phyloP scores from a whole-genome alignment of 2,797 vertebrate species.

The Galago senegalensis region DNA sequence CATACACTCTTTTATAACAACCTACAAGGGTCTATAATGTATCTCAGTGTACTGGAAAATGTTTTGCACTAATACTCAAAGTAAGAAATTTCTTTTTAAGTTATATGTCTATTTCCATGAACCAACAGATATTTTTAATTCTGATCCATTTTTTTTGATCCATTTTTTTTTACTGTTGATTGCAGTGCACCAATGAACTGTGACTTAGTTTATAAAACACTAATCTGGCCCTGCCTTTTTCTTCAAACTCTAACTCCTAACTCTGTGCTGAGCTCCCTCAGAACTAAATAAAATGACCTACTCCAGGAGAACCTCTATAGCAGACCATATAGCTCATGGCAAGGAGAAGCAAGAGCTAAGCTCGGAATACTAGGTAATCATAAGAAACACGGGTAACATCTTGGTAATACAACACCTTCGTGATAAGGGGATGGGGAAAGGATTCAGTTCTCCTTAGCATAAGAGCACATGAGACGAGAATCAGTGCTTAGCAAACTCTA shows the following conservation, averaged over 20 bases:
- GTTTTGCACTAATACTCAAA: not conserved
- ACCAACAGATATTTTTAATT: not conserved
- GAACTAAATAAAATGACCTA: not conserved
- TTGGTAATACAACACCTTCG: too few relatives aligned
- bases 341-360: too few relatives aligned
- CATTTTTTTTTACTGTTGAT: not conserved
- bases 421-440: too few relatives aligned
- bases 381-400: too few relatives aligned
- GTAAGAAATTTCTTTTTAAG: slow-evolving; percentile 48
- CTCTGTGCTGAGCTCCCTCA: not conserved
- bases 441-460: too few relatives aligned
- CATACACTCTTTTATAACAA: not conserved
- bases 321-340: too few relatives aligned
- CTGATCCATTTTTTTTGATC: not conserved
- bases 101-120: not conserved
- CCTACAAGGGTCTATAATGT: not conserved
- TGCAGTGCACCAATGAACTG: not conserved
- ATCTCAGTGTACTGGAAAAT: not conserved
- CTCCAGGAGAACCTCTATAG: not conserved
- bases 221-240: not conserved
- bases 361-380: too few relatives aligned
- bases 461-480: too few relatives aligned
- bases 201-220: not conserved
- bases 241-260: not conserved
- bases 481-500: too few relatives aligned